phyloP scores from a whole-genome alignment of 2,888 invertebrate genomes.

The Branchipolynoe longqiensis region DNA sequence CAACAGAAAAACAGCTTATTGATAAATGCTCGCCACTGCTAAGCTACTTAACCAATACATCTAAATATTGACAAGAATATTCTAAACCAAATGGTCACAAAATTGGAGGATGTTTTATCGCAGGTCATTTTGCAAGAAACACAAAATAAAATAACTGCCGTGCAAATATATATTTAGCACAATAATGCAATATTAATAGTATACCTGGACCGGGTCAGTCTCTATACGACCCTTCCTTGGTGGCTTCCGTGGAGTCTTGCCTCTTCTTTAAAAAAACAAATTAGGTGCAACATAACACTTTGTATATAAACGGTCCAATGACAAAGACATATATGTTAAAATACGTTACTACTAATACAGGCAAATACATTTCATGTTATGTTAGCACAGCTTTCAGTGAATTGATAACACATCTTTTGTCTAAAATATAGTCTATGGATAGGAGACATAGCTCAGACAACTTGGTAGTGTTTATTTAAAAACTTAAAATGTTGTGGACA shows the following conservation, averaged over 20 bases:
- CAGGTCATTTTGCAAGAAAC: not conserved
- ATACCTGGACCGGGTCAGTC: constrained; percentile 78
- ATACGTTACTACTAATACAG: not conserved
- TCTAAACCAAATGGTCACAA: not conserved
- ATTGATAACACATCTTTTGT: not conserved
- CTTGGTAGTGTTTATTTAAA: too few relatives aligned
- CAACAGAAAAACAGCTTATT: too few relatives aligned
- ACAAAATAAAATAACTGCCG: not conserved
- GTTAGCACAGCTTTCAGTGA: not conserved
- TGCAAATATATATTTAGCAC: not conserved
- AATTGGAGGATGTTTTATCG: not conserved
- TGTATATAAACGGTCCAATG: not conserved
- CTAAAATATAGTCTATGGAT: too few relatives aligned
- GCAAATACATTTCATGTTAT: too few relatives aligned
- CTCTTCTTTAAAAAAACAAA: constrained; percentile 70
- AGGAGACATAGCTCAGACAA: too few relatives aligned
- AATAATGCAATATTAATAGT: not conserved
- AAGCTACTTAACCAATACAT: not conserved
- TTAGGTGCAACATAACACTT: not conserved
- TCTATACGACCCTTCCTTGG: constrained; percentile 64
- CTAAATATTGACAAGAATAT: not conserved
- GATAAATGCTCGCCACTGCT: not conserved
- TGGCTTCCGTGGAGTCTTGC: constrained; percentile 75
- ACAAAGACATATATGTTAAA: not conserved
- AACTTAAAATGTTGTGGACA: too few relatives aligned